Conservation (phyloP, 2,888 invertebrate genomes). For the Leuctra nigra region DNA sequence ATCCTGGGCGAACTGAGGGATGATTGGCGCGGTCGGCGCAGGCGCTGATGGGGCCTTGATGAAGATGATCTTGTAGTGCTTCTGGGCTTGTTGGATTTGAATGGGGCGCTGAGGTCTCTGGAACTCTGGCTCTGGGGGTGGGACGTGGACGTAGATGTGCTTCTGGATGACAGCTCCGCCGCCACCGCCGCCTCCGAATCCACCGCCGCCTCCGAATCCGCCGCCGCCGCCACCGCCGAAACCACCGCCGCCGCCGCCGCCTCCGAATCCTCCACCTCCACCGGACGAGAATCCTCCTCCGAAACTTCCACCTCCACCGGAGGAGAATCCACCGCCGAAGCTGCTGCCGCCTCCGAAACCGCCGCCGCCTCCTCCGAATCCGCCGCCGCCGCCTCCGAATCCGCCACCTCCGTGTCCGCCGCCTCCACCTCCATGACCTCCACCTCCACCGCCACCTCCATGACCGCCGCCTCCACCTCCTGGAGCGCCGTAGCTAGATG, state of each 20-base stretch:
- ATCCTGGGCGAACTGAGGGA: slow-evolving; percentile 72
- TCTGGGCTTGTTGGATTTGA: slow-evolving; percentile 66
- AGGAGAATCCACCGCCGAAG: slow-evolving; percentile 10
- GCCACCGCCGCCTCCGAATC: slow-evolving; percentile 26
- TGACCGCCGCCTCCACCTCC: slow-evolving; percentile 20
- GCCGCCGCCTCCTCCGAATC: slow-evolving; percentile 35
- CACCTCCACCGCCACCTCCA: slow-evolving; percentile 1
- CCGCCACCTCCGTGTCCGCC: slow-evolving; percentile 23
- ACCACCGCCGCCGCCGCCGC: slow-evolving; percentile 34
- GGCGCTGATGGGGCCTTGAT: slow-evolving; percentile 85
- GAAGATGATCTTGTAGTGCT: slow-evolving; percentile 89
- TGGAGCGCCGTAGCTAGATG: slow-evolving; percentile 26
- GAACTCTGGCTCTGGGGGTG: slow-evolving; percentile 75
- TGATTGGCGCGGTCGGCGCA: slow-evolving; percentile 72
- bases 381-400: slow-evolving; percentile 32
- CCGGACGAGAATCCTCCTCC: slow-evolving; percentile 18
- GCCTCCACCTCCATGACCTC: slow-evolving; percentile 18
- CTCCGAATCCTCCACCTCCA: slow-evolving; percentile 33
- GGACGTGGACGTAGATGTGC: slow-evolving; percentile 85
- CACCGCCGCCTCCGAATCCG: slow-evolving; percentile 34
- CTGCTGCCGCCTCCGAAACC: slow-evolving; percentile 21
- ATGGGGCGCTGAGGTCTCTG: slow-evolving; percentile 57
- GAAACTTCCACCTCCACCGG: slow-evolving; percentile 8
- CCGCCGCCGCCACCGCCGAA: slow-evolving; percentile 32
- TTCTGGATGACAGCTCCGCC: slow-evolving; percentile 60